Base-by-base conservation (phyloP, 2,888 invertebrate species). In the Hydrotaea diabolus region DNA sequence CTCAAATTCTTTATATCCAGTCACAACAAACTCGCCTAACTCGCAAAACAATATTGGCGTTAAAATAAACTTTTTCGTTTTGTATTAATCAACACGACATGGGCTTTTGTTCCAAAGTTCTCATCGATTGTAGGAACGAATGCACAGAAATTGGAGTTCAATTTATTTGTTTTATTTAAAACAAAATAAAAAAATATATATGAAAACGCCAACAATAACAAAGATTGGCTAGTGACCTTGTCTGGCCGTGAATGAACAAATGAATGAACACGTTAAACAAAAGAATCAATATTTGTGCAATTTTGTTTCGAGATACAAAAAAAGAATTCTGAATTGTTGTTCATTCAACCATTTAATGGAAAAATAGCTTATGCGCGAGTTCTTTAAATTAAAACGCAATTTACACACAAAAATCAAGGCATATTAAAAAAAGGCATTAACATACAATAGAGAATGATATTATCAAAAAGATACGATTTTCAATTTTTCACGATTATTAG, bases 231-330 rank as follows among this genome's bases (percentile, higher is more conserved):
- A 43, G 9, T 69, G 69, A 69, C 43, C 69, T 69, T 69, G 69
- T 46, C 69, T 21, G 23, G 39, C 21, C 19, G 31, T 17, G 9
- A 69, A 39, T 23, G 1, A 69, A 46, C 23, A 26, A 13, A 23
- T 11, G 26, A 59, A 36, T 62, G n/a, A 31, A 15, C 11, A 5
- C 15, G n/a, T 26, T 62, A 62, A 23, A 62, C 62, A 62, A 62
- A 62, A 62, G n/a, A 62, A 62, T 62, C 62, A 62, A 62, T 62
- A 62, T 62, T 62, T 62, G 62, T n/a, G n/a, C 62, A 62, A 62
- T 62, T 62, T 31, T 62, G 31, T 59, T 23, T n/a, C n/a, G n/a
- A n/a, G n/a, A n/a, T n/a, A n/a, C n/a, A n/a, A n/a, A n/a, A 62
- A 62, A n/a, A 31, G 15, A 31, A 49, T n/a, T 49, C 49, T 1